Percentiles rank a stretch among this genome's conserved stretches.
Conservation (phyloP, 2,113 vertebrate species). For the Orcinus orca region DNA sequence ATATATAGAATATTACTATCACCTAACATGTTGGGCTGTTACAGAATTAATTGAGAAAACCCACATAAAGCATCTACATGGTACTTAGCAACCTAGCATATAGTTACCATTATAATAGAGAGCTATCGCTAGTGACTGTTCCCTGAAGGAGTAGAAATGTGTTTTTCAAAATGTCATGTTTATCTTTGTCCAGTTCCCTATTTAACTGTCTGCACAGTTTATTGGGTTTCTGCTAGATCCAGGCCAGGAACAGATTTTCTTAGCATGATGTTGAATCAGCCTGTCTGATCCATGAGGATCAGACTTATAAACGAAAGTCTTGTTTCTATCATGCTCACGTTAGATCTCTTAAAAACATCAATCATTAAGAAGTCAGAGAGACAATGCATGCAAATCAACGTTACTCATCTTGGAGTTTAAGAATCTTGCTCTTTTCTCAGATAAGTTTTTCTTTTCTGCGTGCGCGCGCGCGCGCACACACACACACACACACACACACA, state of each 20-base stretch:
- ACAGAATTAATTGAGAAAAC: accelerated
- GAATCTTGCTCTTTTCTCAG: neutral
- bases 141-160: neutral
- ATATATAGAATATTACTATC: accelerated
- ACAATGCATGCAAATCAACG: too few relatives aligned
- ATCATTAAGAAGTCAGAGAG: neutral
- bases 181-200: accelerated
- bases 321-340: accelerated
- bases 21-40: neutral
- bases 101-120: accelerated
- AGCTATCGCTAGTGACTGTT: accelerated
- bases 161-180: neutral
- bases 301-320: accelerated
- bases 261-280: neutral
- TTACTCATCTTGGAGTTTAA: neutral
- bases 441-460: neutral
- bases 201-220: neutral
- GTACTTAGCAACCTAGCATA: neutral
- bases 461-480: accelerated
- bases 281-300: neutral
- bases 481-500: neutral
- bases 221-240: neutral
- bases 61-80: accelerated
- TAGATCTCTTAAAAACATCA: neutral
- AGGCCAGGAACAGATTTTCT: neutral